Conservation (phyloP, 2,888 invertebrate species). For the Noctua fimbriata region DNA sequence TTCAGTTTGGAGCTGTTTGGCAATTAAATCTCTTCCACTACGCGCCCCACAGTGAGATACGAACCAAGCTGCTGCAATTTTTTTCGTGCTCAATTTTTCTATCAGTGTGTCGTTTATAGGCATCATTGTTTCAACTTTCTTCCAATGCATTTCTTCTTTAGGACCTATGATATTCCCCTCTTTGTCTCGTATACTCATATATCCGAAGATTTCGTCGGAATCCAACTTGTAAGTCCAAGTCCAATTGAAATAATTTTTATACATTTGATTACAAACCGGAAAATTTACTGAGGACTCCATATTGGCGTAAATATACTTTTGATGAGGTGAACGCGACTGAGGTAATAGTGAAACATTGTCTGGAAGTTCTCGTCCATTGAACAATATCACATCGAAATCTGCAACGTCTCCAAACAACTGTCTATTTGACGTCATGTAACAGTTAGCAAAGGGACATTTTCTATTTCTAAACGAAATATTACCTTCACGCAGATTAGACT, state of each 20-base stretch:
- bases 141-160: slow-evolving; percentile 73
- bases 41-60: slow-evolving; percentile 76
- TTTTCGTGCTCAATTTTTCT: slow-evolving; percentile 71
- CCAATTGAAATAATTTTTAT: slow-evolving; percentile 77
- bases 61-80: slow-evolving; percentile 79
- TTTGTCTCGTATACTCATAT: slow-evolving; percentile 71
- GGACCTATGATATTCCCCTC: slow-evolving; percentile 72
- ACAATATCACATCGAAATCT: slow-evolving; percentile 77
- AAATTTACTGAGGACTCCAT: slow-evolving; percentile 76
- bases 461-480: slow-evolving; percentile 72
- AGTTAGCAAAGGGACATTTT: slow-evolving; percentile 76
- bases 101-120: slow-evolving; percentile 71
- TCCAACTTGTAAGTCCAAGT: slow-evolving; percentile 79
- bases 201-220: slow-evolving; percentile 75
- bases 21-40: slow-evolving; percentile 70
- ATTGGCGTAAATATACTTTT: slow-evolving; percentile 61
- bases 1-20: slow-evolving; percentile 64
- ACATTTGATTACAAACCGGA: slow-evolving; percentile 69
- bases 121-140: slow-evolving; percentile 70
- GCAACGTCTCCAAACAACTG: slow-evolving; percentile 67
- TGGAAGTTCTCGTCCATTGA: slow-evolving; percentile 75
- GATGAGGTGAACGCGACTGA: slow-evolving; percentile 66
- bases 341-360: slow-evolving; percentile 63
- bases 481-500: slow-evolving; percentile 70
- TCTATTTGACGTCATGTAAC: slow-evolving; percentile 76